Conservation (phyloP, 2,797 vertebrate species). For the Astyanax mexicanus region DNA sequence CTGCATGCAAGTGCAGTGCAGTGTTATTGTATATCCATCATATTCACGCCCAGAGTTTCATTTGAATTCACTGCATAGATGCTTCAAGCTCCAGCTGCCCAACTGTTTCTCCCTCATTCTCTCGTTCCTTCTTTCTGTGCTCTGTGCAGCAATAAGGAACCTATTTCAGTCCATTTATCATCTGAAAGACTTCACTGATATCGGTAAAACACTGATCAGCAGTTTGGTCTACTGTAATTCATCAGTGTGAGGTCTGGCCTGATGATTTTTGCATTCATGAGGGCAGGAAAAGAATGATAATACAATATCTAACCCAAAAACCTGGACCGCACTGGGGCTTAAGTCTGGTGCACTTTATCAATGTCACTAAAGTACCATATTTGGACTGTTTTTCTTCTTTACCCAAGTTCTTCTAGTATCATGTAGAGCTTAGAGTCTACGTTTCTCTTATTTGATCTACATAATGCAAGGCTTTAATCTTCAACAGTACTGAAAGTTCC, state of each 20-base stretch:
- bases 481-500: not conserved
- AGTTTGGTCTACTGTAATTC: conserved; percentile 35
- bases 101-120: not conserved
- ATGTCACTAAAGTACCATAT: not conserved
- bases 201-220: conserved; percentile 42
- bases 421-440: not conserved
- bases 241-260: conserved; percentile 16
- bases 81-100: conserved; percentile 24
- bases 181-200: conserved; percentile 20
- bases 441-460: not conserved
- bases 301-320: not conserved
- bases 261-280: conserved; percentile 26
- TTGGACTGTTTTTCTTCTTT: not conserved
- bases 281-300: conserved; percentile 17
- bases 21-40: not conserved
- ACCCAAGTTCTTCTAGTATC: too few relatives aligned
- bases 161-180: conserved; percentile 21
- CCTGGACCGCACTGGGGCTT: conserved; percentile 1
- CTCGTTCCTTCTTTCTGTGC: not conserved
- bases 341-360: not conserved
- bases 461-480: not conserved
- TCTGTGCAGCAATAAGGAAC: conserved; percentile 1
- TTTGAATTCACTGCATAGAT: conserved; percentile 14
- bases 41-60: not conserved
- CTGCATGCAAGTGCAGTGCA: too few relatives aligned